Evolutionary conservation across 2,797 vertebrate species (phyloP), one percentile per base, ranked within the genome.

Genomic region (Acomys russatus): DNA sequence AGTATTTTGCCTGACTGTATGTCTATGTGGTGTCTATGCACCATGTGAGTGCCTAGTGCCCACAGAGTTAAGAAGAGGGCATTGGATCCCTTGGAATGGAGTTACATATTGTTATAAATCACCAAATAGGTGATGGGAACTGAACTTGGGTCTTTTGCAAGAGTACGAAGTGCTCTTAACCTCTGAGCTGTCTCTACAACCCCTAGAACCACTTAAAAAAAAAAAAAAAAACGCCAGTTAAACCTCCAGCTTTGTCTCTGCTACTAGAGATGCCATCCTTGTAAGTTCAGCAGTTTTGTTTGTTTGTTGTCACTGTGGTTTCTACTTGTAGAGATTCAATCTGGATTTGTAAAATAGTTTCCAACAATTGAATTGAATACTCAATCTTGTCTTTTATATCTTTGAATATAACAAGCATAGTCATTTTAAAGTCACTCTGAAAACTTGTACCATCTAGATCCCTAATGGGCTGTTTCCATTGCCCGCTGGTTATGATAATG

Each of bases 391-490:
- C 17, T 35, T 88, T 87, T 92, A 70, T 90, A 2, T 95, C 33
- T 74, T 88, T 77, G 49, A 61, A 90, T 83, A 59, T 15, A 78
- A 33, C 66, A 92, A 90, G 18, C 30, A 86, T 56, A 44, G 9
- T 79, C 70, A 82, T 77, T 96, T 93, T 86, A 76, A 95, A 78
- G 22, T 79, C 49, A 87, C 28, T 97, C 63, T 96, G 54, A 30
- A 92, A 92, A 95, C 92, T 23, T 63, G 2, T 23, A 90, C 18
- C n/a, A 83, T 78, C 56, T 90, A 86, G 70, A 94, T 54, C 33
- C 25, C 18, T 54, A 11, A 38, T 82, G 20, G 10, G 70, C 9
- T 92, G 22, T 74, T 93, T 22, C 17, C 25, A 77, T 66, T 90
- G 20, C 77, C 35, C 80, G 7, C 38, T 66, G 59, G 15, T 80